Evolutionary conservation across 2,888 invertebrate species (phyloP).

Genomic region (Amphiduros pacificus): DNA sequence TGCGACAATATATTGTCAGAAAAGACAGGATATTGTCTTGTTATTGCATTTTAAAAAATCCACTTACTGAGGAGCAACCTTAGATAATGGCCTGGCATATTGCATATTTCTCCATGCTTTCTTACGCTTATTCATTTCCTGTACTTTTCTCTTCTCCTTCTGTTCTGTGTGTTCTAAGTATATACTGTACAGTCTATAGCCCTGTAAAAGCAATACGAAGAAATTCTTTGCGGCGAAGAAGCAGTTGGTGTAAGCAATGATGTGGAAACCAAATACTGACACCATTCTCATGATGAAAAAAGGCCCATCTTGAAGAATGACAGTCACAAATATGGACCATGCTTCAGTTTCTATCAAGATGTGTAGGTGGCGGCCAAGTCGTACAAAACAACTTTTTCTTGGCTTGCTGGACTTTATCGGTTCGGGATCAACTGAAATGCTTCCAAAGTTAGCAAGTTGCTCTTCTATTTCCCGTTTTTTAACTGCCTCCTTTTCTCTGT

Average conservation of each 20-base stretch:
- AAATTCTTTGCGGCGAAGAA: constrained; percentile 90
- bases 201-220: constrained; percentile 79
- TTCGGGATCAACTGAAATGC: too few species aligned
- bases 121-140: too few species aligned
- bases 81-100: too few species aligned
- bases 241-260: constrained; percentile 89
- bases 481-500: neutral
- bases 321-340: constrained; percentile 20
- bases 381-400: too few species aligned
- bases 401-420: too few species aligned
- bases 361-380: neutral
- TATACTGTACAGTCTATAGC: constrained; percentile 71
- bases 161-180: constrained; percentile 9
- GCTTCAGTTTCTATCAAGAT: constrained; percentile 17
- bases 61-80: too few species aligned
- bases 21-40: too few species aligned
- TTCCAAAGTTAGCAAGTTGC: neutral
- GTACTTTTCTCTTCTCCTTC: constrained; percentile 2
- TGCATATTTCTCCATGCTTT: too few species aligned
- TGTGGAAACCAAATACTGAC: constrained; percentile 65
- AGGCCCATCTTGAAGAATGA: constrained; percentile 25
- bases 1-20: too few species aligned
- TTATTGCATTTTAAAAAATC: too few species aligned
- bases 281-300: constrained; percentile 21
- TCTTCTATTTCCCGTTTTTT: neutral